Conservation (phyloP, 1,140 invertebrate genomes). For the Brachionus rubens region DNA sequence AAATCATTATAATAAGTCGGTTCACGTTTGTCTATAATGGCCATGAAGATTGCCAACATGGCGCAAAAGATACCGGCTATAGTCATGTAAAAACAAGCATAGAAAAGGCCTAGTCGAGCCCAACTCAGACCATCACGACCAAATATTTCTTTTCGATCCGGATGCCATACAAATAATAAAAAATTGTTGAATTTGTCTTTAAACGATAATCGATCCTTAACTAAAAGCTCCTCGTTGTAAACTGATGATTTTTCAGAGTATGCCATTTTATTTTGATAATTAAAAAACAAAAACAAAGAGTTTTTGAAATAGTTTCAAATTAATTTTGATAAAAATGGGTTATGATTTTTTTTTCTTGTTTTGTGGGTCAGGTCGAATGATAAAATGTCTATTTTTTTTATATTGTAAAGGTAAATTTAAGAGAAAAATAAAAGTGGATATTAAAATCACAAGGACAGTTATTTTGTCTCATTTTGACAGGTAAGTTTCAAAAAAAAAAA, state of each 20-base stretch:
- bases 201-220: constrained; percentile 44
- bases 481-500: too few species aligned
- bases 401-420: too few species aligned
- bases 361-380: too few species aligned
- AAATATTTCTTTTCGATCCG: constrained; percentile 39
- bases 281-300: too few species aligned
- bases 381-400: too few species aligned
- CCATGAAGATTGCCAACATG: constrained; percentile 47
- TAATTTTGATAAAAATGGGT: too few species aligned
- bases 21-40: constrained; percentile 48
- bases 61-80: constrained; percentile 23
- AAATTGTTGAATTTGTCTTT: constrained; percentile 41
- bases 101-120: constrained; percentile 44
- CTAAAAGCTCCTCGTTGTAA: constrained; percentile 37
- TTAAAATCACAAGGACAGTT: too few species aligned
- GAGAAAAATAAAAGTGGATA: too few species aligned
- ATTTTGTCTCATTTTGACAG: too few species aligned
- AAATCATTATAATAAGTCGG: constrained; percentile 39
- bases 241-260: constrained; percentile 28
- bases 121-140: constrained; percentile 46
- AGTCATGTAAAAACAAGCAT: constrained; percentile 46
- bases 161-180: constrained; percentile 47
- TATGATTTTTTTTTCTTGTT: too few species aligned
- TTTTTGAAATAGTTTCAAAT: too few species aligned
- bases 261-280: constrained; percentile 18